Evolutionary conservation across 2,113 vertebrate genomes (phyloP), one percentile per base, ranked within the genome.

Genomic region (Tetrao urogallus): DNA sequence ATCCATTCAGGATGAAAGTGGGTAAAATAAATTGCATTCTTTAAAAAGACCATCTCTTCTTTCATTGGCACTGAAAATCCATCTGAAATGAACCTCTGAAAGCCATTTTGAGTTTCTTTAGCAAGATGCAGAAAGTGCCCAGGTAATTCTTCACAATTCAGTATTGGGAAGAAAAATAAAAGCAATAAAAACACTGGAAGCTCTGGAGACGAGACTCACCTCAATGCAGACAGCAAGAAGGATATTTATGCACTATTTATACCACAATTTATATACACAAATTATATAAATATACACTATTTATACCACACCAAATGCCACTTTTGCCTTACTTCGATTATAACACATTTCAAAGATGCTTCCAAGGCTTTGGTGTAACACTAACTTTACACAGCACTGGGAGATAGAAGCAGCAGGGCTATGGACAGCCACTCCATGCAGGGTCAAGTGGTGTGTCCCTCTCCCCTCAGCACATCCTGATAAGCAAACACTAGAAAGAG

Each of bases 241-340:
- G 78, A 84, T 85, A 92, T 86, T 89, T 91, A 91, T 94, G 85
- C 78, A 79, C 82, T 94, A 80, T 94, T 91, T 91, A 92, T 89
- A 89, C 56, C 50, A 63, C 75, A 86, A n/a, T n/a, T n/a, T n/a
- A n/a, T n/a, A n/a, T n/a, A n/a, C n/a, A n/a, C n/a, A n/a, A n/a
- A n/a, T n/a, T n/a, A n/a, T n/a, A n/a, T n/a, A n/a, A n/a, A n/a
- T 91, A 91, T 94, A 82, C 78, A 79, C 82, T 94, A 80, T 94
- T 91, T 91, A 92, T 89, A 89, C 56, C 50, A 63, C 75, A 86
- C 64, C 79, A 67, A 86, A 85, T 70, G 79, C 79, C 91, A 94
- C 79, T 86, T 93, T 93, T 80, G 71, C 75, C 56, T 88, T 71
- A 64, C 67, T 88, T 91, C 4, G 36, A 74, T 91, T 82, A 54